Evolutionary conservation across 2,888 invertebrate genomes (phyloP), one percentile per base, ranked within the genome.

Genomic region (Eristalis intricaria): DNA sequence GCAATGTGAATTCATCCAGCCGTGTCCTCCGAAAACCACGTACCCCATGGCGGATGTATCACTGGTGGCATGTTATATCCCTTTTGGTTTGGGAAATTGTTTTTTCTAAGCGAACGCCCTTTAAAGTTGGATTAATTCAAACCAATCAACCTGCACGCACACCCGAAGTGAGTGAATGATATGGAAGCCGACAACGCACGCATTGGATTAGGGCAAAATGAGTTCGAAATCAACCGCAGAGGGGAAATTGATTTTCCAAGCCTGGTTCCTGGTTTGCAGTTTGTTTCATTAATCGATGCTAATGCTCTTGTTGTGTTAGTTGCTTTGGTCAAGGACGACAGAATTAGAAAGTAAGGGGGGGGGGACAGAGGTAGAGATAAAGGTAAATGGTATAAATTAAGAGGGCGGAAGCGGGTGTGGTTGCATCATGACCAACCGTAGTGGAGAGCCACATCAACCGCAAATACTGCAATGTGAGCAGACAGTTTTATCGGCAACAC

Each of bases 291-390:
- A 61, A 61, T 61, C 29, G 61, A 61, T 61, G 26, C 29, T 29
- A 50, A 50, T 50, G 50, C 43, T 15, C 50, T 8, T 64, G 63
- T 8, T 63, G 63, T 63, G 26, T 32, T 15, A 10, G n/a, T n/a
- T 32, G 32, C 5, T 32, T 64, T 64, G 63, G 63, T 64, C 63
- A 64, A 64, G 63, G 63, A 64, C 56, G n/a, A 65, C 65, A 63
- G 29, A 69, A 15, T 2, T 70, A 87, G 22, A 86, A n/a, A 1
- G 8, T 7, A 4, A 0, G 1, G 43, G 4, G n/a, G 4, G 43
- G 4, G n/a, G 0, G 43, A n/a, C 4, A 40, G 15, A 4, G 1
- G 4, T 2, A 40, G 40, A 15, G 40, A 13, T 13, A 43, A n/a
- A 43, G 15, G 43, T 15, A 43, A 50, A 19, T 50, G 50, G 19